Percentiles rank a stretch among this genome's conserved stretches.
Conservation (phyloP, 2,113 vertebrate genomes). For the Rhinoderma darwinii region DNA sequence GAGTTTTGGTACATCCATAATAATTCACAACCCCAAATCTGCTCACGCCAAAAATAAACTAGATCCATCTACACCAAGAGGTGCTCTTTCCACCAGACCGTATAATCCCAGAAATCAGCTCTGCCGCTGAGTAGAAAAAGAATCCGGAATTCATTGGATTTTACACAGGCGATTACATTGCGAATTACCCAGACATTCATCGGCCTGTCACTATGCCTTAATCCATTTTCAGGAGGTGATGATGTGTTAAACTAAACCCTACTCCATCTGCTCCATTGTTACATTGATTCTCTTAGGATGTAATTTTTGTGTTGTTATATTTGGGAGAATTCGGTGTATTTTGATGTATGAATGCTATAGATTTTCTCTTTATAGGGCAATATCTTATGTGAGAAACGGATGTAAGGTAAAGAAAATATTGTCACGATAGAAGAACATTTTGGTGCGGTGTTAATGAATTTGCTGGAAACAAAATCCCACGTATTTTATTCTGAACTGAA, state of each 20-base stretch:
- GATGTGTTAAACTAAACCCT: background rate
- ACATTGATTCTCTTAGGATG: constrained; percentile 40
- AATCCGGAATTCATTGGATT: background rate
- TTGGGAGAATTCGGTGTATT: constrained; percentile 39
- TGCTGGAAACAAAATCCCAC: background rate
- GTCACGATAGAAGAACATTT: constrained; percentile 20
- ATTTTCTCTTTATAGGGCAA: constrained; percentile 29
- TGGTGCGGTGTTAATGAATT: constrained; percentile 3
- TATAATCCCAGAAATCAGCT: background rate
- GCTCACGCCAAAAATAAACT: background rate
- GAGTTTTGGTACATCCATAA: background rate
- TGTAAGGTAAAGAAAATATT: constrained; percentile 31
- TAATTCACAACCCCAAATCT: background rate
- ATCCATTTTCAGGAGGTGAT: constrained; percentile 16
- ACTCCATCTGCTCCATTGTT: background rate
- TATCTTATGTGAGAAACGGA: constrained; percentile 23
- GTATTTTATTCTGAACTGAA: constrained; percentile 1
- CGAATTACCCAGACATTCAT: background rate
- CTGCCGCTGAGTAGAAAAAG: background rate
- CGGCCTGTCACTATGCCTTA: constrained; percentile 33
- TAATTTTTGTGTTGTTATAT: constrained; percentile 26
- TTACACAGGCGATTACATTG: background rate
- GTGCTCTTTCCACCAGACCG: background rate
- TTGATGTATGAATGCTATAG: constrained; percentile 24
- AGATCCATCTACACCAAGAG: background rate